Percentiles rank a stretch among this genome's conserved stretches.
Conservation (phyloP, 2,888 invertebrate species). For the Dynastes grantii region DNA sequence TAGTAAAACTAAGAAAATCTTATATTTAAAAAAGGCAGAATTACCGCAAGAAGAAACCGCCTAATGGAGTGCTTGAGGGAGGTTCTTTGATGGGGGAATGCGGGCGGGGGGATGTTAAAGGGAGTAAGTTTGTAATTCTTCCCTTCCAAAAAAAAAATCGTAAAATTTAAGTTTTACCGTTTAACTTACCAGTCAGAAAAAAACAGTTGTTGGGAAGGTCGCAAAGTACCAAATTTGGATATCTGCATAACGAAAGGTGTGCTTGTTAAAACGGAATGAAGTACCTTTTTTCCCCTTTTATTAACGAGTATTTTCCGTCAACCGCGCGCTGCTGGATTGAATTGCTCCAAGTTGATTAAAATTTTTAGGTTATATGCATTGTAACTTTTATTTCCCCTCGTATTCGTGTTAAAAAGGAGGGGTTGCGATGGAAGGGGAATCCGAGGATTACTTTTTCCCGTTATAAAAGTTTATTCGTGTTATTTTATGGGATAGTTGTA, state of each 20-base stretch:
- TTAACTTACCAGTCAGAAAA: background rate
- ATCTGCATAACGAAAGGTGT: background rate
- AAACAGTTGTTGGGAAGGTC: background rate
- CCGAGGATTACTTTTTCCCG: background rate
- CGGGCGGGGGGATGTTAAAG: background rate
- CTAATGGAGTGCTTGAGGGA: background rate
- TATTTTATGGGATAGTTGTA: constrained; percentile 9
- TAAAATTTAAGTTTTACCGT: constrained; percentile 23
- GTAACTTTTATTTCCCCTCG: too few relatives aligned
- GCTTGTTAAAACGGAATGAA: background rate
- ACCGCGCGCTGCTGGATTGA: background rate
- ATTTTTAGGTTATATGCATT: constrained; percentile 19
- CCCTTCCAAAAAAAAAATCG: background rate
- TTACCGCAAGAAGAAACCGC: background rate
- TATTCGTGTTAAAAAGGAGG: background rate
- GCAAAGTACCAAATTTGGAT: background rate
- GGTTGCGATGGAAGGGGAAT: background rate
- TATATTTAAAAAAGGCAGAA: constrained; percentile 20
- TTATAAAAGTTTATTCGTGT: constrained; percentile 9
- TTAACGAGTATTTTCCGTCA: constrained; percentile 14
- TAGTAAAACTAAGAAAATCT: constrained; percentile 1
- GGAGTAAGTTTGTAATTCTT: background rate
- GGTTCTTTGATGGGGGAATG: background rate
- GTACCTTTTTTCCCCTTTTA: background rate
- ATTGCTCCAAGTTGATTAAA: constrained; percentile 7